Conservation (phyloP, 2,888 invertebrate genomes). For the Alloscopus bannaensis region DNA sequence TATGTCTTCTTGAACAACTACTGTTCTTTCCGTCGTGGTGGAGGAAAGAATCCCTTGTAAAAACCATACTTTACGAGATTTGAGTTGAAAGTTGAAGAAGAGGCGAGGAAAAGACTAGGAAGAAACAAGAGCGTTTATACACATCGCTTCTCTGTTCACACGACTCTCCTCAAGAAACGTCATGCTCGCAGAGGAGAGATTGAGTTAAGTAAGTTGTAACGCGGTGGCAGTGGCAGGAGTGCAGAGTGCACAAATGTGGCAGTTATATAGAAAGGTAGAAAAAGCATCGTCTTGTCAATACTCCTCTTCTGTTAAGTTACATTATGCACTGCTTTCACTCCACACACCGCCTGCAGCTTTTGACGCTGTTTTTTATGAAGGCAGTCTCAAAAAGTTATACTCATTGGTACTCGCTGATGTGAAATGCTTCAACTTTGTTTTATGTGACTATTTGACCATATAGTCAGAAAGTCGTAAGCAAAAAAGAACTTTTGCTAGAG, state of each 20-base stretch:
- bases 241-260: too few species aligned
- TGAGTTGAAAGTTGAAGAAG: constrained; percentile 15
- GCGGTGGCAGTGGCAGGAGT: too few species aligned
- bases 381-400: neutral
- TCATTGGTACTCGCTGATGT: neutral
- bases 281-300: constrained; percentile 20
- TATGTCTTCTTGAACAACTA: constrained; percentile 22
- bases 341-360: constrained; percentile 23
- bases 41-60: neutral
- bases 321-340: constrained; percentile 10
- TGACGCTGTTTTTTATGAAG: neutral
- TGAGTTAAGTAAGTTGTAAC: constrained; percentile 16
- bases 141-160: constrained; percentile 31
- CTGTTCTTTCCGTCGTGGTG: neutral
- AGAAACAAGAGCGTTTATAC: too few species aligned
- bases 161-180: constrained; percentile 13
- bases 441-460: too few species aligned
- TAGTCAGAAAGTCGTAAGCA: too few species aligned
- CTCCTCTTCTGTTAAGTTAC: neutral
- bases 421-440: constrained; percentile 1
- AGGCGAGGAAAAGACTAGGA: too few species aligned
- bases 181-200: constrained; percentile 22
- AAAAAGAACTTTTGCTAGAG: too few species aligned
- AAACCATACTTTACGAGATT: constrained; percentile 12
- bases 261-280: constrained; percentile 4